A percentile compares a stretch with the other conserved stretches of the same genome.
phyloP scores from a whole-genome alignment of 2,113 vertebrate genomes.

The Nematolebias whitei region DNA sequence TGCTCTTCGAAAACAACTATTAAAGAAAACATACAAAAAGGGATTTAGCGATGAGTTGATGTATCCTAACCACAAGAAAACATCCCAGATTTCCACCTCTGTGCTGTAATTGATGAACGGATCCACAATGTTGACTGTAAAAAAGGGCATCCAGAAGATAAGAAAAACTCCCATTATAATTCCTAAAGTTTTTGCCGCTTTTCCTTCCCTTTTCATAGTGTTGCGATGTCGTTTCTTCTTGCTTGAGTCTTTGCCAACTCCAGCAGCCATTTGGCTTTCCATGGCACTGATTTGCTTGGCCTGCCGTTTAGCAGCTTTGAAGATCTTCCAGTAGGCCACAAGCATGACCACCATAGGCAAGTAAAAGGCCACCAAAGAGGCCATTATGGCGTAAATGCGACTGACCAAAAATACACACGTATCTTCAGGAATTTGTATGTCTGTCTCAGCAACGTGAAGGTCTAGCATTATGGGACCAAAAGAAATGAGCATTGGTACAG shows the following conservation, averaged over 20 bases:
- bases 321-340: constrained; percentile 84
- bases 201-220: constrained; percentile 75
- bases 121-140: constrained; percentile 82
- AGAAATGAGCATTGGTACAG: constrained; percentile 78
- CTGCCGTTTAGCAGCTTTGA: constrained; percentile 80
- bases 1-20: constrained; percentile 80
- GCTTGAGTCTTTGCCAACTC: constrained; percentile 70
- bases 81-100: constrained; percentile 76
- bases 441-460: constrained; percentile 70
- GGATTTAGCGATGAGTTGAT: constrained; percentile 84
- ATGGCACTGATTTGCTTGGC: constrained; percentile 81
- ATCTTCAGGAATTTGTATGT: constrained; percentile 66
- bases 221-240: constrained; percentile 78
- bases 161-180: constrained; percentile 84
- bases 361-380: constrained; percentile 83
- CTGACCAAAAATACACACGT: constrained; percentile 79
- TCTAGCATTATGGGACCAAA: constrained; percentile 81
- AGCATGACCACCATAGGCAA: constrained; percentile 81
- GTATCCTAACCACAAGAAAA: constrained; percentile 83
- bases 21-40: constrained; percentile 82
- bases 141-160: constrained; percentile 84
- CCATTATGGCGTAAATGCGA: constrained; percentile 78
- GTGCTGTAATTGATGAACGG: constrained; percentile 80
- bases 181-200: constrained; percentile 83
- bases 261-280: constrained; percentile 78